Evolutionary conservation across 2,113 vertebrate genomes (phyloP), one percentile per base, ranked within the genome.

Genomic region (Dermatemys mawii): DNA sequence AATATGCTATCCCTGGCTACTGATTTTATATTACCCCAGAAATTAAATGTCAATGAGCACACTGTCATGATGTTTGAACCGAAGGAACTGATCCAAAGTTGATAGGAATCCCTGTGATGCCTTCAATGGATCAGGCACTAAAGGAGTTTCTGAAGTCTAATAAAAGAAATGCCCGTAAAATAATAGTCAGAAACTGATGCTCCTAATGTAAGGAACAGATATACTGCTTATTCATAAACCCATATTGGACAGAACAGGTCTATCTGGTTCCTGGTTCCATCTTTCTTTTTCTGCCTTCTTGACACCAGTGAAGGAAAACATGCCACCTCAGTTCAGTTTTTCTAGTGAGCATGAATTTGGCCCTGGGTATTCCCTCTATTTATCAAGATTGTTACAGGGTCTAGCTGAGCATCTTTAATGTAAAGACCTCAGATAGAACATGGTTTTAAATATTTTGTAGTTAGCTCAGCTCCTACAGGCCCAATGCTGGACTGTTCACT

Each of bases 61-160:
- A 26, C 44, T 9, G 17, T 63, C 4, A 0, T 6, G 82, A n/a
- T 41, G 57, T 60, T 26, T 29, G 49, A 82, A 0, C 0, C 1
- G 46, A 41, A 67, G 27, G 32, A 67, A 60, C 50, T 35, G 29
- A 38, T 54, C 60, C 55, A 10, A 35, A 63, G 78, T 0, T 1
- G 54, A 48, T 27, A 13, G 41, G 81, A 55, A 54, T 26, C 55
- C 32, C 46, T 29, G n/a, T n/a, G 12, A 17, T 54, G 81, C 44
- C 84, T 86, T 94, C 84, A 87, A 57, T 76, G 13, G 9, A 81
- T 89, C 78, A 49, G 70, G 7, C 67, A 5, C 50, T 83, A 24
- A 44, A 90, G 5, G 5, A 6, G 32, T 22, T 90, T 85, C 75
- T 22, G 32, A 85, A 93, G 54, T 19, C 19, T 29, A 92, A 86